Evolutionary conservation across 2,113 vertebrate species (phyloP).

Genomic region (Hyperopisus bebe): DNA sequence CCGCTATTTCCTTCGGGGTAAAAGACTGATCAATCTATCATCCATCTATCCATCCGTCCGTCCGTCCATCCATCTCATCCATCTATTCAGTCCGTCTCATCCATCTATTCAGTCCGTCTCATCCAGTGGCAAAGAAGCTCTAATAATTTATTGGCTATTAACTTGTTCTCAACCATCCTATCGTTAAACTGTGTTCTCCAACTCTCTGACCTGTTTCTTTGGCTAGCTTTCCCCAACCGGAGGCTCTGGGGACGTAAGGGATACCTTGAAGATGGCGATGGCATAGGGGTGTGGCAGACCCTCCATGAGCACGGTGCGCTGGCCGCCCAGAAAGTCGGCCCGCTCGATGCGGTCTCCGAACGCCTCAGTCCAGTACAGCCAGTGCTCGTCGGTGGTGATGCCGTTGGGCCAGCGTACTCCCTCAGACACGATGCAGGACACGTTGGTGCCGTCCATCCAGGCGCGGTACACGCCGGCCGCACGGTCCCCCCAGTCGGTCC

Average conservation of each 20-base stretch:
- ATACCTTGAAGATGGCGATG: conserved; percentile 91
- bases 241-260: not conserved
- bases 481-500: conserved; percentile 94
- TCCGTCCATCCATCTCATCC: too few relatives aligned
- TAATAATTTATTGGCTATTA: not conserved
- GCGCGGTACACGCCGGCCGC: conserved; percentile 82
- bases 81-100: too few relatives aligned
- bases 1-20: not conserved
- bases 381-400: conserved; percentile 79
- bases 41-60: too few relatives aligned
- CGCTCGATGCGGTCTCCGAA: conserved; percentile 92
- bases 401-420: conserved; percentile 94
- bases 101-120: not conserved
- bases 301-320: conserved; percentile 78
- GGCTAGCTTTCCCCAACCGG: not conserved
- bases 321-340: conserved; percentile 71
- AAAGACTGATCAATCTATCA: not conserved
- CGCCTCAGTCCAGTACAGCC: conserved; percentile 97
- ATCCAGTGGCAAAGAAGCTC: not conserved
- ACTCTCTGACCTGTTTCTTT: not conserved
- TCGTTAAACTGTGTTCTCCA: not conserved
- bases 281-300: conserved; percentile 92
- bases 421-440: conserved; percentile 70
- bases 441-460: conserved; percentile 82
- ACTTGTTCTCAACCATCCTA: not conserved